Base-by-base conservation (phyloP, 1,140 invertebrate species). In the Caenorhabditis remanei region DNA sequence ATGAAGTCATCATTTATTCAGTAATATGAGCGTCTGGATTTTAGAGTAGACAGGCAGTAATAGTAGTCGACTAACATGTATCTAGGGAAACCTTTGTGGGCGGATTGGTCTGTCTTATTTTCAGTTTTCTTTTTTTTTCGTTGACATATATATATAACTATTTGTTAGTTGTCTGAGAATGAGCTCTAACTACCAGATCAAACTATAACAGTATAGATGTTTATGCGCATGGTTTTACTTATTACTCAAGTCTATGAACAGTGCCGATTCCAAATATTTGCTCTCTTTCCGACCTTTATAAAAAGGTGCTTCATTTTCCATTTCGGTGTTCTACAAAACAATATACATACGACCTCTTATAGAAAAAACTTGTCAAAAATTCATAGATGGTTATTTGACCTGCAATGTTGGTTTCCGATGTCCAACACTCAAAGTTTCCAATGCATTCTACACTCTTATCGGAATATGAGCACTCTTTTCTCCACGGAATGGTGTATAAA, bases 1-100 rank as follows among this genome's bases (percentile, higher is more conserved):
- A 71, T 19, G 65, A 71, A 41, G 24, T 71, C 41, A 71, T 71
- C 19, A 32, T 79, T 79, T 50, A 24, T 79, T 79, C 21, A 79
- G 32, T 79, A 50, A 50, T 79, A 79, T 79, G 65, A 50, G 21
- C 13, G 21, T 40, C 9, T 21, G 63, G 71, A 50, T 50, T 53
- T 79, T 11, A 48, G n/a, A 6, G 16, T 32, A 43, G 41, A 1
- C 65, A 46, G 41, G 32, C 21, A 32, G 32, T 32, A 32, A 32
- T 65, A 9, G 5, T 65, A 65, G 21, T 32, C 24, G 65, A 43
- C 65, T 43, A 63, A 7, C 16, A 32, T 40, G 61, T 63, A 63
- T 32, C 61, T 40, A 13, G 61, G 61, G 61, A 63, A 63, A 32
- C 21, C 61, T 63, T 58, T 58, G 14, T 9, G 21, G 8, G 21